phyloP scores from a whole-genome alignment of 2,888 invertebrate genomes.

The Gandaritis pyraliata region DNA sequence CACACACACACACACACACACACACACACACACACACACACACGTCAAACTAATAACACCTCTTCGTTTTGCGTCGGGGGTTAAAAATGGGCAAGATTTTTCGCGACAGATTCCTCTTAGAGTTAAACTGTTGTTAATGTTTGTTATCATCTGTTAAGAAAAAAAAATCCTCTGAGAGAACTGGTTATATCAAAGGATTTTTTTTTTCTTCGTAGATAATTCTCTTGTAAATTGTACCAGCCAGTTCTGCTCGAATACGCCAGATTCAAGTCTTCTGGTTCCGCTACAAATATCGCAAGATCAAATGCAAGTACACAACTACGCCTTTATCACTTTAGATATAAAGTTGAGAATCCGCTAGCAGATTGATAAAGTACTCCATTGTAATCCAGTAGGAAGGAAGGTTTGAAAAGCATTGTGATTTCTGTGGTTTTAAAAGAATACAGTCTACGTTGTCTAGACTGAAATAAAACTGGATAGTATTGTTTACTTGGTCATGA shows the following conservation, averaged over 20 bases:
- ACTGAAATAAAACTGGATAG: constrained; percentile 12
- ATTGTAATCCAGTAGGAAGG: constrained; percentile 27
- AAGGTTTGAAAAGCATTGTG: constrained; percentile 22
- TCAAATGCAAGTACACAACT: constrained; percentile 1
- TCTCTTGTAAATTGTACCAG: constrained; percentile 41
- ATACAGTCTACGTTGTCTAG: constrained; percentile 11
- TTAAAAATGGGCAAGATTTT: too few relatives aligned
- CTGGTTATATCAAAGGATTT: too few relatives aligned
- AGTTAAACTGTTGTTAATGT: too few relatives aligned
- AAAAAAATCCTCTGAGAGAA: too few relatives aligned
- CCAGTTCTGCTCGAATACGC: constrained; percentile 54
- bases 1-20: too few relatives aligned
- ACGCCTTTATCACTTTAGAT: constrained; percentile 1
- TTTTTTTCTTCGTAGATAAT: too few relatives aligned
- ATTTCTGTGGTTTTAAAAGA: constrained; percentile 21
- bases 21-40: too few relatives aligned
- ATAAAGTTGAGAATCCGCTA: constrained; percentile 8
- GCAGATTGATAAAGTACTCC: neutral
- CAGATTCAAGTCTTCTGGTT: constrained; percentile 53
- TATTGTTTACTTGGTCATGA: neutral
- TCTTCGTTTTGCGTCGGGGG: too few relatives aligned
- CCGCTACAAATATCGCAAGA: constrained; percentile 52
- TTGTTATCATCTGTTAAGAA: too few relatives aligned
- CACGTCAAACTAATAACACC: too few relatives aligned
- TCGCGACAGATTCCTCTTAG: too few relatives aligned